These are phyloP conservation scores for Meliscaeva auricollis DNA, from an alignment of 2,888 invertebrate species.

Conservation along the genomic window DNA sequence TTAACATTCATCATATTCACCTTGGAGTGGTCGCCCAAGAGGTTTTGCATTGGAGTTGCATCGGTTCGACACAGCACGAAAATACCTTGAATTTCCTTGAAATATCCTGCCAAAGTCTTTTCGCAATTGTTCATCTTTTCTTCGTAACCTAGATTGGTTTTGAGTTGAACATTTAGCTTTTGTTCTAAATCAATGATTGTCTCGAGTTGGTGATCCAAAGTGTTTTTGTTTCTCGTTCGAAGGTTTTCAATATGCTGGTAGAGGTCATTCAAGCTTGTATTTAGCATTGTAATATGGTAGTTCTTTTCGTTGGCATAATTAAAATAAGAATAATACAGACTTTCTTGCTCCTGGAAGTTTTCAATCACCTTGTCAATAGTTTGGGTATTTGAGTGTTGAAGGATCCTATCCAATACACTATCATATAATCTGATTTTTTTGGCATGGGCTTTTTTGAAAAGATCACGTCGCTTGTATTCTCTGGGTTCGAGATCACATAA, in stretches of 20 bases:
- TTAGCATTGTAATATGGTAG: slow-evolving; percentile 82
- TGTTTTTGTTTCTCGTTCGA: slow-evolving; percentile 78
- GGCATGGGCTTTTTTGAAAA: slow-evolving; percentile 80
- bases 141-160: slow-evolving; percentile 76
- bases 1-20: slow-evolving; percentile 86
- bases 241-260: slow-evolving; percentile 80
- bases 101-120: slow-evolving; percentile 78
- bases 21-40: slow-evolving; percentile 86
- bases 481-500: slow-evolving; percentile 81
- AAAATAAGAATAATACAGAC: slow-evolving; percentile 83
- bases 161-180: slow-evolving; percentile 78
- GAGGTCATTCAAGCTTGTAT: slow-evolving; percentile 81
- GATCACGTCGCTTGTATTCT: slow-evolving; percentile 81
- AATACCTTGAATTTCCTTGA: slow-evolving; percentile 80
- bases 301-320: slow-evolving; percentile 83
- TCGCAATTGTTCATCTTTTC: slow-evolving; percentile 78
- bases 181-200: slow-evolving; percentile 78
- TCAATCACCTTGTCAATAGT: slow-evolving; percentile 81
- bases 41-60: slow-evolving; percentile 84
- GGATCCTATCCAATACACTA: slow-evolving; percentile 81
- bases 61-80: slow-evolving; percentile 85
- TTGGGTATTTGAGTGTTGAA: slow-evolving; percentile 80
- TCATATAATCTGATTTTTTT: slow-evolving; percentile 81
- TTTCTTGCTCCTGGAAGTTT: slow-evolving; percentile 83
- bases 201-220: slow-evolving; percentile 79